Conservation (phyloP, 2,888 invertebrate species). For the Sialis fuliginosa region DNA sequence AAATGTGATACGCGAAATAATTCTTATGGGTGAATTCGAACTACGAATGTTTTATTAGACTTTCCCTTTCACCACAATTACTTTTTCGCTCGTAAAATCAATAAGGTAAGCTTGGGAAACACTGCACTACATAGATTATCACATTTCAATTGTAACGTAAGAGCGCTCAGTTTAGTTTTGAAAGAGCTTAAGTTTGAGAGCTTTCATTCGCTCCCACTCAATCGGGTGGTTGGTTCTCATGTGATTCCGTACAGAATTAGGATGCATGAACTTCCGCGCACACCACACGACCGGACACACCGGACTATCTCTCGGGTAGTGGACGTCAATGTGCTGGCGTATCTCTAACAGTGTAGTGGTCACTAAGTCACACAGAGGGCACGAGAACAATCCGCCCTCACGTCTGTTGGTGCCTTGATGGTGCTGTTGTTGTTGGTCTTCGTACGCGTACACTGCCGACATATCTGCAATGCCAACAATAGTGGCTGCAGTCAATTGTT, state of each 20-base stretch:
- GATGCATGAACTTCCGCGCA: constrained; percentile 60
- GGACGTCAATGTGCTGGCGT: constrained; percentile 60
- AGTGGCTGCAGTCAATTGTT: constrained; percentile 22
- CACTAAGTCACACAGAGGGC: constrained; percentile 55
- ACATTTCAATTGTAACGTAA: too few relatives aligned
- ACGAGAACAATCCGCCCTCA: constrained; percentile 20
- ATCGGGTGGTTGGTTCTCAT: constrained; percentile 68
- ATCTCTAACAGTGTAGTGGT: constrained; percentile 47
- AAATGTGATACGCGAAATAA: too few relatives aligned
- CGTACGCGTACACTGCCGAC: constrained; percentile 11
- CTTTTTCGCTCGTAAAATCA: too few relatives aligned
- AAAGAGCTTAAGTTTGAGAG: constrained; percentile 31
- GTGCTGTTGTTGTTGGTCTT: constrained; percentile 18
- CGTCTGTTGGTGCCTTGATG: constrained; percentile 21
- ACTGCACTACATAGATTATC: too few relatives aligned
- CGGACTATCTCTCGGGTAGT: constrained; percentile 72
- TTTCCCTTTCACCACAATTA: too few relatives aligned
- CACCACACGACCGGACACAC: constrained; percentile 62
- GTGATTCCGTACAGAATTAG: constrained; percentile 74
- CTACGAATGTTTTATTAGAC: too few relatives aligned
- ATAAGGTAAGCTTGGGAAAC: too few relatives aligned
- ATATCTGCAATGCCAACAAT: constrained; percentile 43
- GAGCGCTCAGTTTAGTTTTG: too few relatives aligned
- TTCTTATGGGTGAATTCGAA: too few relatives aligned
- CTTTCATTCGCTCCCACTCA: constrained; percentile 74